Evolutionary conservation across 1,140 invertebrate species (phyloP), one percentile per base, ranked within the genome.

Genomic region (Nasonia vitripennis): DNA sequence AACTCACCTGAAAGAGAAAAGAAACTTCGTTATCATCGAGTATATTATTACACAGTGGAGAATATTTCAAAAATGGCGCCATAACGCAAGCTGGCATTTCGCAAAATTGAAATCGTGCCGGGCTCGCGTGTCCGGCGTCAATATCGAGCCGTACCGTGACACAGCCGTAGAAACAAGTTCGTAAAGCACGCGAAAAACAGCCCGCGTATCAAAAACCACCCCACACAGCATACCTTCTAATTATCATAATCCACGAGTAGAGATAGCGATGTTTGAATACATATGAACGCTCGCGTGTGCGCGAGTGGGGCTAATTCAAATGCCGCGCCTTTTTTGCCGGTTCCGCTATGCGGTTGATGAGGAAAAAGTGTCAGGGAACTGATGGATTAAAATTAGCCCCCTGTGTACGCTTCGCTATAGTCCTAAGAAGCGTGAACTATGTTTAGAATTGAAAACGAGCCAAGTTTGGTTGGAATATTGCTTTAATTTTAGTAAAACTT

Each of bases 1-100:
- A 85, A 74, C 34, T 27, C 23, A 14, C 27, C 45, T 71, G 70
- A 55, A 85, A 48, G 27, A 75, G 67, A 85, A 85, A 71, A n/a
- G 4, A 62, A 62, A 62, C 55, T 62, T 17, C n/a, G 17, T 62
- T 62, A 62, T n/a, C 55, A n/a, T 62, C 4, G 5, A n/a, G 55
- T n/a, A 62, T 62, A 20, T 17, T 7, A 17, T 12, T 51, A 17
- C 51, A 17, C 5, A n/a, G 6, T 62, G 17, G 4, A n/a, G 17
- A 62, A 62, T 62, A n/a, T 62, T 62, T 62, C n/a, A 62, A 20
- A 62, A 62, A 6, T 62, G n/a, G 55, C 55, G 51, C 55, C 55
- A 62, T 37, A 4, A 45, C 55, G 20, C 17, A 62, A 62, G 20
- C 20, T 62, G 55, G 20, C 20, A 62, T 62, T 62, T 62, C 20